These are phyloP conservation scores for Alloplasta piceator DNA, from an alignment of 2,888 invertebrate genomes.

Conservation along the genomic window DNA sequence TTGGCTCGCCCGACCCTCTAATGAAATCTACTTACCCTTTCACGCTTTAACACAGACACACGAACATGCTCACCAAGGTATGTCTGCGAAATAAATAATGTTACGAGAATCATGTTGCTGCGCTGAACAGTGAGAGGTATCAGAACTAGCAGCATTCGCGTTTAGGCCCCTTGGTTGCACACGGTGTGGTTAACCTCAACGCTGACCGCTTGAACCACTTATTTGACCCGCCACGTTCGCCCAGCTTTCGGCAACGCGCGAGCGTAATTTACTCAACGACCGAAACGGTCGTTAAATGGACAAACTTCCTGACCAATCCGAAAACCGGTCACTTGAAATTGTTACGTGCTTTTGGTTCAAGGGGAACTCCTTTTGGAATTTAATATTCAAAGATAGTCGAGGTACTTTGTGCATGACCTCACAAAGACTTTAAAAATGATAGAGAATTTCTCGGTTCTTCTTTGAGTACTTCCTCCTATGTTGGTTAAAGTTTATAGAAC, in stretches of 20 bases:
- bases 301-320: conserved; percentile 29
- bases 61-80: neutral
- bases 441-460: too few species aligned
- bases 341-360: too few species aligned
- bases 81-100: conserved; percentile 52
- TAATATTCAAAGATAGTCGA: too few species aligned
- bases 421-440: too few species aligned
- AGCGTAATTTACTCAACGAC: neutral
- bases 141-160: conserved; percentile 9
- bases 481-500: too few species aligned
- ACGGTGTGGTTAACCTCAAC: conserved; percentile 38
- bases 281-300: conserved; percentile 20
- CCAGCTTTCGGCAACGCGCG: conserved; percentile 6
- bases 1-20: conserved; percentile 32
- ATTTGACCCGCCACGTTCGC: conserved; percentile 13
- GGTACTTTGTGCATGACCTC: too few species aligned
- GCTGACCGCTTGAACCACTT: conserved; percentile 38
- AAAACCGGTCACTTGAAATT: neutral
- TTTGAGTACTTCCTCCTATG: too few species aligned
- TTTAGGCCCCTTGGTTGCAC: conserved; percentile 16
- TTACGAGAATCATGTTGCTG: conserved; percentile 29
- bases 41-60: neutral
- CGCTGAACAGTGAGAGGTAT: conserved; percentile 25
- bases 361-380: too few species aligned
- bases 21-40: conserved; percentile 49